These are phyloP conservation scores for Eublepharis macularius DNA, from an alignment of 2,113 vertebrate genomes.

Conservation along the genomic window DNA sequence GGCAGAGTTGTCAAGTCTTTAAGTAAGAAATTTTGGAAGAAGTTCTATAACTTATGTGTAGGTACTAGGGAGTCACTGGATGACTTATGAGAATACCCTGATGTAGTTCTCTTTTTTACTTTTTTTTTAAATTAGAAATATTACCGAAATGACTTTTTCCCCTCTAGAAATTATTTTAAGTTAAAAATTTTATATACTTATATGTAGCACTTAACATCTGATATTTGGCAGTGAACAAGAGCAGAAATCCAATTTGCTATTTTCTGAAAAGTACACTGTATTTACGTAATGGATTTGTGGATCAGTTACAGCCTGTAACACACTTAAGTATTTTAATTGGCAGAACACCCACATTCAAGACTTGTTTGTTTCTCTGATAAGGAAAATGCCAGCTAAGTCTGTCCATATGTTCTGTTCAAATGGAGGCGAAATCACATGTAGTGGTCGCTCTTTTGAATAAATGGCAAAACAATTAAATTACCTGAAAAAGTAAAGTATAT, in stretches of 20 bases:
- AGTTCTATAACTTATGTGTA: not conserved
- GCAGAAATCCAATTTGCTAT: constrained; percentile 74
- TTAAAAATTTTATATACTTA: constrained; percentile 59
- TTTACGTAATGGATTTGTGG: constrained; percentile 74
- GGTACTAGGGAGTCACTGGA: not conserved
- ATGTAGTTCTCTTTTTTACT: not conserved
- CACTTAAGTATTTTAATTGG: constrained; percentile 79
- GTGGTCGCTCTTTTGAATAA: constrained; percentile 65
- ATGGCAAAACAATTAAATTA: constrained; percentile 44
- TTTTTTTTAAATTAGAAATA: not conserved
- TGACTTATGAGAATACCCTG: not conserved
- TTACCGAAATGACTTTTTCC: not conserved
- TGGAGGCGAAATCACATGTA: constrained; percentile 60
- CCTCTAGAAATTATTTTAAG: constrained; percentile 48
- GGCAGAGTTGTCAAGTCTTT: not conserved
- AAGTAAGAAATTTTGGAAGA: not conserved
- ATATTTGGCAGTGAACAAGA: constrained; percentile 63
- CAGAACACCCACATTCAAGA: constrained; percentile 79
- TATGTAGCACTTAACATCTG: constrained; percentile 60
- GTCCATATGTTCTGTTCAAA: constrained; percentile 77
- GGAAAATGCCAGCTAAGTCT: constrained; percentile 79
- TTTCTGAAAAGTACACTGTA: constrained; percentile 74
- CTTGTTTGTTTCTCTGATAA: constrained; percentile 83
- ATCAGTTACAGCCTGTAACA: constrained; percentile 74
- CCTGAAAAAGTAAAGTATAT: not conserved